Conservation (phyloP, 2,888 invertebrate species). For the Hedychridium roseum region DNA sequence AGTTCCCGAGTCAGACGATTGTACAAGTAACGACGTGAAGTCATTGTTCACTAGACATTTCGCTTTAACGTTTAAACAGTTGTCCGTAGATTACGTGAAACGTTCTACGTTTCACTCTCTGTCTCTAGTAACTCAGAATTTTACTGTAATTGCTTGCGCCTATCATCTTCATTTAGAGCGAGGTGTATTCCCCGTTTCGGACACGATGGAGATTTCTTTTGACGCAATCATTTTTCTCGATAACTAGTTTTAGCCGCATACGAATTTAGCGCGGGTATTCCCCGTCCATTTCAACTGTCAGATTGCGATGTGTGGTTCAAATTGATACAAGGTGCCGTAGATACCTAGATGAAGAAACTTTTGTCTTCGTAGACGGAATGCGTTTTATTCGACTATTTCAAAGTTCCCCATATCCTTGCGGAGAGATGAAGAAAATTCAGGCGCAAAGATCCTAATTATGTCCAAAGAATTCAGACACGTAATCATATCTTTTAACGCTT, state of each 20-base stretch:
- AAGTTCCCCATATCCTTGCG: too few relatives aligned
- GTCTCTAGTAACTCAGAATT: conserved; percentile 30
- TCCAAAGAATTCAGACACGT: too few relatives aligned
- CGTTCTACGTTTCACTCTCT: conserved; percentile 18
- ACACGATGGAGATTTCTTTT: conserved; percentile 21
- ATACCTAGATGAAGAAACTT: conserved; percentile 30
- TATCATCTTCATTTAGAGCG: conserved; percentile 24
- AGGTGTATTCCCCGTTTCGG: conserved; percentile 17
- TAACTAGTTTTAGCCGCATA: conserved; percentile 18
- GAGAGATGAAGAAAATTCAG: too few relatives aligned
- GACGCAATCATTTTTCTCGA: conserved; percentile 18
- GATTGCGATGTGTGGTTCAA: conserved; percentile 33
- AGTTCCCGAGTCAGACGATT: conserved; percentile 22
- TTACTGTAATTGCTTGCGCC: conserved; percentile 25
- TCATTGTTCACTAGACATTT: conserved; percentile 30
- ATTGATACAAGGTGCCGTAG: conserved; percentile 30
- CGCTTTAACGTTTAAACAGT: conserved; percentile 34
- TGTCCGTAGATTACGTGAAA: conserved; percentile 39
- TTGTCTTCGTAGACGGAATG: conserved; percentile 36
- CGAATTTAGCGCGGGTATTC: conserved; percentile 23
- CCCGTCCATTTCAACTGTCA: conserved; percentile 27
- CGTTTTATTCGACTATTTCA: too few relatives aligned
- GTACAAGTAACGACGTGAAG: conserved; percentile 21
- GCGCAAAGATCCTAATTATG: too few relatives aligned
- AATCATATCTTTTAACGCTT: too few relatives aligned